Evolutionary conservation across 2,113 vertebrate species (phyloP), one percentile per base, ranked within the genome.

Genomic region (Coreoperca whiteheadi): DNA sequence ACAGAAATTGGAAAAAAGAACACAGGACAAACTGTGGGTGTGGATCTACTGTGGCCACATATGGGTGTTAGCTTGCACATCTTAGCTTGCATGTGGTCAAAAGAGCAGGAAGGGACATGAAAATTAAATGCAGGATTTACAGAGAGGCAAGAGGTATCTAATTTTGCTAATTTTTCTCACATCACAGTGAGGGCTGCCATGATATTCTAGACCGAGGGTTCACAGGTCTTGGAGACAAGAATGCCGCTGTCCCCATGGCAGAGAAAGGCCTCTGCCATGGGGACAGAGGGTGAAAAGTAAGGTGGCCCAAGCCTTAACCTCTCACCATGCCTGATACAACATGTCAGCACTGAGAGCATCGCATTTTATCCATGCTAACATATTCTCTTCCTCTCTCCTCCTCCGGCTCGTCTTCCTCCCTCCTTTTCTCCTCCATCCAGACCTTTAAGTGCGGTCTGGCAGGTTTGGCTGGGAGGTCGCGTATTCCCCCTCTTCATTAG

Each of bases 401-500:
- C 50, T 87, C 83, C 18, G 64, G 73, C 75, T 83, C 82, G 61
- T 81, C 85, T 79, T 86, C 88, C 84, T 74, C 43, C 73, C 59
- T 82, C 74, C 60, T 84, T 90, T 74, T 94, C 95, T 88, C 81
- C 66, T 90, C 83, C 77, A 69, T 96, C 95, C 96, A 97, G 96
- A 97, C 97, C 96, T 97, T 97, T 97, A 98, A 99, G 98, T 97
- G 97, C 95, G 96, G 96, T 96, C 97, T 97, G 95, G 97, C 96
- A 96, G 97, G 96, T 93, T 93, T 92, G 90, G 88, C 86, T 96
- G 97, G 96, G 96, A 96, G 96, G 97, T 97, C 97, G 96, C 97
- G 96, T 97, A 98, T 98, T 98, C 97, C 96, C 92, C 96, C 96
- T 98, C 97, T 99, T 99, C 98, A 99, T 99, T 99, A 99, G 97